Conservation (phyloP, 2,888 invertebrate species). For the Sphaerophoria rueppellii region DNA sequence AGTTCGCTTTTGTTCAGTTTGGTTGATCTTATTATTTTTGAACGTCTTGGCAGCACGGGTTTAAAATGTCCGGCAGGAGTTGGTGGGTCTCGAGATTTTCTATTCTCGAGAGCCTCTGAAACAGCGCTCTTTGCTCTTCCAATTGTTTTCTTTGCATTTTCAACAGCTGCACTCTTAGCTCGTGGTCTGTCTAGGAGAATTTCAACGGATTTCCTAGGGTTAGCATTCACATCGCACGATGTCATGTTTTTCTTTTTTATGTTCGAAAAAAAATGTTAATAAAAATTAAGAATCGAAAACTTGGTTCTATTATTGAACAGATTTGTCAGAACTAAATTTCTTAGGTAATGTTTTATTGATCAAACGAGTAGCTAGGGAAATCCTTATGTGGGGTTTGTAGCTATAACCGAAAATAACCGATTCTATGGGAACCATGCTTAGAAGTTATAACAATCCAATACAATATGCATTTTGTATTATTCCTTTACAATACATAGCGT, state of each 20-base stretch:
- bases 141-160: slow-evolving; percentile 10
- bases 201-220: slow-evolving; percentile 21
- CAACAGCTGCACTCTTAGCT: slow-evolving; percentile 18
- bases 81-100: slow-evolving; percentile 58
- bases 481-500: too few species aligned
- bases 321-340: slow-evolving; percentile 39
- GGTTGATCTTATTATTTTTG: slow-evolving; percentile 26
- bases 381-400: slow-evolving; percentile 15
- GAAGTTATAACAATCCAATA: too few species aligned
- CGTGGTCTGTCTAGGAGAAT: slow-evolving; percentile 16
- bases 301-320: slow-evolving; percentile 21
- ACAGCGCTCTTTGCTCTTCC: slow-evolving; percentile 20
- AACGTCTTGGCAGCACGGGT: not conserved
- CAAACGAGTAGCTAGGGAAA: slow-evolving; percentile 48
- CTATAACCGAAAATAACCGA: not conserved
- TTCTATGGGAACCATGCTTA: too few species aligned
- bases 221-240: slow-evolving; percentile 9
- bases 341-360: slow-evolving; percentile 50
- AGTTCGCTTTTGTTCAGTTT: slow-evolving; percentile 84
- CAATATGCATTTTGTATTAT: too few species aligned
- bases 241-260: slow-evolving; percentile 3
- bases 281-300: slow-evolving; percentile 1
- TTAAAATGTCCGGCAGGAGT: slow-evolving; percentile 39
- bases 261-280: not conserved
- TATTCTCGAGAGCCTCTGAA: not conserved